Percentiles rank a stretch among this genome's conserved stretches.
Conservation (phyloP, 37 sponge, comb jelly and placozoan genomes). For the Lycopodina hypogea region DNA sequence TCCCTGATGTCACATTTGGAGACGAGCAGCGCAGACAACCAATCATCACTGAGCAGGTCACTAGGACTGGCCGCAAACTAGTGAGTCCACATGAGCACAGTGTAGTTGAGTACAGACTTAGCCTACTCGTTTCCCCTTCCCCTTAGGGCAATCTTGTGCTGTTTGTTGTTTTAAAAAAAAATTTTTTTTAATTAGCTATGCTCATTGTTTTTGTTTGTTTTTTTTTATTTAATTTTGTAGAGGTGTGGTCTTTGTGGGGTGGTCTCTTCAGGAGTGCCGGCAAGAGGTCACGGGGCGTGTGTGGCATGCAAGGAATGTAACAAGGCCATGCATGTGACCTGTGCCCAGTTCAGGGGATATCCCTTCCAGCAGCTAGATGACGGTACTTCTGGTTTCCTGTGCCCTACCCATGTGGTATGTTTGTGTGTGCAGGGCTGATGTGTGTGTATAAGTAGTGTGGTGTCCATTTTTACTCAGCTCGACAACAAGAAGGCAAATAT, state of each 20-base stretch:
- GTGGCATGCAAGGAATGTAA: slow-evolving; percentile 73
- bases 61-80: slow-evolving; percentile 49
- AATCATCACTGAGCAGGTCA: slow-evolving; percentile 41
- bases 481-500: neutral
- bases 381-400: slow-evolving; percentile 25
- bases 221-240: slow-evolving; percentile 4
- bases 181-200: neutral
- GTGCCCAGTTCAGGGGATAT: slow-evolving; percentile 67
- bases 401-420: slow-evolving; percentile 34
- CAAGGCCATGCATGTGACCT: slow-evolving; percentile 84
- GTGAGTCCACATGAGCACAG: slow-evolving; percentile 11
- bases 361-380: neutral
- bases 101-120: neutral
- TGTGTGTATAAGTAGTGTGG: neutral
- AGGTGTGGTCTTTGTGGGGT: slow-evolving; percentile 35
- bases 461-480: too few relatives aligned
- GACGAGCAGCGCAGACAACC: slow-evolving; percentile 53
- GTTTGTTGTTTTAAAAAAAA: too few relatives aligned
- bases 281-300: slow-evolving; percentile 52
- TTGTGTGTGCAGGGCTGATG: slow-evolving; percentile 4
- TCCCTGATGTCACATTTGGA: slow-evolving; percentile 81
- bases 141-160: too few relatives aligned
- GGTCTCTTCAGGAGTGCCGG: neutral
- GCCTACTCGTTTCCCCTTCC: too few relatives aligned
- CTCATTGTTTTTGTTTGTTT: neutral